These are phyloP conservation scores for Mamestra brassicae DNA, from an alignment of 2,888 invertebrate genomes.

Conservation along the genomic window DNA sequence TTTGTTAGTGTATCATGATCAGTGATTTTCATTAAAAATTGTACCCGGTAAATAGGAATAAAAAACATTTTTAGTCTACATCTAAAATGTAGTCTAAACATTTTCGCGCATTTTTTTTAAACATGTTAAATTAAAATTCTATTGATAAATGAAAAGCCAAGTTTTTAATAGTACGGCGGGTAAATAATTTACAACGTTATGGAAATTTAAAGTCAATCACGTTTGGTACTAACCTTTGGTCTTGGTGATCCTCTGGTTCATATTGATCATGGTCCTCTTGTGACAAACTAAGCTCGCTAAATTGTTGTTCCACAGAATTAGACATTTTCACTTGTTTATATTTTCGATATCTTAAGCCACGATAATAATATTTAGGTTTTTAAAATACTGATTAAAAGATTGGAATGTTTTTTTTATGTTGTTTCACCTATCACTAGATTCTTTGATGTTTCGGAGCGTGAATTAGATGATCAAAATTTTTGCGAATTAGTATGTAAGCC, in stretches of 20 bases:
- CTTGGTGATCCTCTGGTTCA: conserved; percentile 92
- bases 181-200: no score
- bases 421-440: conserved; percentile 55
- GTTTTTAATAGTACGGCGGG: no score
- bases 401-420: conserved; percentile 62
- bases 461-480: conserved; percentile 42
- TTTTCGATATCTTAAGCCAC: conserved; percentile 46
- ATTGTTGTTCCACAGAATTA: conserved; percentile 92
- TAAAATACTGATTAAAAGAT: conserved; percentile 61
- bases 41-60: no score
- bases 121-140: no score
- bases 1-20: no score
- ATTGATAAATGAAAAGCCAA: no score
- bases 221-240: conserved; percentile 89
- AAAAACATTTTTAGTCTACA: no score
- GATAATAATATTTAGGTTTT: conserved; percentile 53
- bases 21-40: no score
- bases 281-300: conserved; percentile 93
- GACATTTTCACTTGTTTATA: conserved; percentile 79
- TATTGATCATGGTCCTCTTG: conserved; percentile 94
- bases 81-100: background rate
- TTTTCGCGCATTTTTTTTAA: background rate
- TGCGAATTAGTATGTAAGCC: conserved; percentile 55
- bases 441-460: conserved; percentile 47
- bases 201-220: background rate